Evolutionary conservation across 2,113 vertebrate genomes (phyloP).

Genomic region (Puffinus mauretanicus): DNA sequence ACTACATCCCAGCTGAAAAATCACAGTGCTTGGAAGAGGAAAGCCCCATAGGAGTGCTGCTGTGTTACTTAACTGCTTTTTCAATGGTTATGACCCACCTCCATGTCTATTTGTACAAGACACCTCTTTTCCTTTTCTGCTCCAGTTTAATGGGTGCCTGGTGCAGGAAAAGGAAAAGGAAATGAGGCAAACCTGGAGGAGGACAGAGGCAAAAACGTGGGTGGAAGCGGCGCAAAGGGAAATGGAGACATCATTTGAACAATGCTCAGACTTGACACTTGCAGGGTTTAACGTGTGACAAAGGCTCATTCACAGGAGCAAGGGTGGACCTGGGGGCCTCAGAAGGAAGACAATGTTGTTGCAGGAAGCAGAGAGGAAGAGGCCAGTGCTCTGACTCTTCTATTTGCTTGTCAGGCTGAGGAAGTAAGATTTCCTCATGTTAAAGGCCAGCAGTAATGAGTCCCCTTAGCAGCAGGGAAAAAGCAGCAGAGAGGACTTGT

Average conservation of each 20-base stretch:
- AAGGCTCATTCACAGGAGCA: neutral
- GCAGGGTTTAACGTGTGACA: neutral
- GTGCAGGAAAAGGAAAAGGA: slow-evolving; percentile 25
- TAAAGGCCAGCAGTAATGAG: neutral
- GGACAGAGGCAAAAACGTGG: neutral
- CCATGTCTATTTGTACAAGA: neutral
- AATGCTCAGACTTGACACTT: neutral
- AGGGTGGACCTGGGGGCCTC: neutral
- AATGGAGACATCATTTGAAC: neutral
- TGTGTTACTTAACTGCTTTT: neutral
- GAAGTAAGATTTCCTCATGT: neutral
- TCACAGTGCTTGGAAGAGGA: neutral
- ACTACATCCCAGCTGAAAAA: neutral
- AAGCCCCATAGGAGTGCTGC: neutral
- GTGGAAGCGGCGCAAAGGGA: neutral
- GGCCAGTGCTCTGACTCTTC: neutral
- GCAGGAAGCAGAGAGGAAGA: neutral
- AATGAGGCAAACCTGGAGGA: slow-evolving; percentile 4
- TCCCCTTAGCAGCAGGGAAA: neutral
- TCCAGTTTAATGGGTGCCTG: neutral
- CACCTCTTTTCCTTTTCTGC: neutral
- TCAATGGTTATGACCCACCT: neutral
- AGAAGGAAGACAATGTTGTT: neutral
- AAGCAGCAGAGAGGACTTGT: neutral
- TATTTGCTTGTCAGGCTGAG: neutral